Conservation (phyloP, 2,797 vertebrate genomes). For the Lagodon rhomboides region DNA sequence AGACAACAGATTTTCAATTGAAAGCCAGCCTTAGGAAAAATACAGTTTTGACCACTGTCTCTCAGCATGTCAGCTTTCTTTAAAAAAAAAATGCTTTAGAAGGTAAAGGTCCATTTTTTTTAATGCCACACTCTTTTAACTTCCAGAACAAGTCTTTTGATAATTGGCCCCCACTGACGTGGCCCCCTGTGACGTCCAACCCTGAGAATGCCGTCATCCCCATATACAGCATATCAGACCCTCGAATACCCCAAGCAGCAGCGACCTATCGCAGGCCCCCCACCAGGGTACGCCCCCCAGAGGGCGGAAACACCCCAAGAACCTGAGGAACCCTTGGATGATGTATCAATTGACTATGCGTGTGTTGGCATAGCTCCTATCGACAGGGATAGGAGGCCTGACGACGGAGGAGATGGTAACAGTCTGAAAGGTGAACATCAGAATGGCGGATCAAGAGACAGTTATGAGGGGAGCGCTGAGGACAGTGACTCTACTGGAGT, state of each 20-base stretch:
- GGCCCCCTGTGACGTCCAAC: constrained; percentile 36
- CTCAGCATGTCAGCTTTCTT: neutral
- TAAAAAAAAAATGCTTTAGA: neutral
- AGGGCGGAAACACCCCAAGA: neutral
- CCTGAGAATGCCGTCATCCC: constrained; percentile 19
- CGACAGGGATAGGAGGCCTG: neutral
- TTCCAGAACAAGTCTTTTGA: constrained; percentile 44
- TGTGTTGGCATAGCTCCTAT: neutral
- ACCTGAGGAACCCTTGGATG: constrained; percentile 6
- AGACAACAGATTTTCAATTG: too few species aligned
- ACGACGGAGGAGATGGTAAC: neutral
- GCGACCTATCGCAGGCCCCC: neutral
- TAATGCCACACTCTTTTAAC: neutral
- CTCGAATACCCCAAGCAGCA: rapidly evolving
- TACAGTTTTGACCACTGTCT: neutral
- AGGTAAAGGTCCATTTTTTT: neutral
- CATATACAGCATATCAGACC: neutral
- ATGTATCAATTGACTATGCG: constrained; percentile 50
- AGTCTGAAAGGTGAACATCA: neutral
- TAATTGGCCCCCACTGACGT: neutral
- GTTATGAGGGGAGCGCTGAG: neutral
- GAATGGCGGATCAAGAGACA: neutral
- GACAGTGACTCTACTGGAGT: neutral
- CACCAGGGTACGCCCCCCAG: constrained; percentile 34
- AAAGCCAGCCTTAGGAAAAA: neutral